These are phyloP conservation scores for Agonopterix arenella DNA, from an alignment of 2,888 invertebrate genomes.

Conservation along the genomic window DNA sequence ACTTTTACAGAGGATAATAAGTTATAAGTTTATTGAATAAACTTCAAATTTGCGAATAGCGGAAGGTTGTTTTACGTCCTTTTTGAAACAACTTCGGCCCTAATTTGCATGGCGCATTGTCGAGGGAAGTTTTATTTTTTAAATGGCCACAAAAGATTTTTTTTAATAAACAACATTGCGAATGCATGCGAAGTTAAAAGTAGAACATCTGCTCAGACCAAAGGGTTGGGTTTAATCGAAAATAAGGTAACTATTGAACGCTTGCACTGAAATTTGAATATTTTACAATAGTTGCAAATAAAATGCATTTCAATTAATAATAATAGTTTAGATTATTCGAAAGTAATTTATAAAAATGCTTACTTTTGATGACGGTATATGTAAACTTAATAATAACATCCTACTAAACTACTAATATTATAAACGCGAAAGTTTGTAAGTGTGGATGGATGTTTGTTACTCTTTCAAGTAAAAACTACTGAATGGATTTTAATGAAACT, in stretches of 20 bases:
- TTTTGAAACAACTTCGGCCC: constrained; percentile 31
- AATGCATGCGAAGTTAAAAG: constrained; percentile 52
- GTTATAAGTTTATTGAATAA: constrained; percentile 28
- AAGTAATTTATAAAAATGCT: no score
- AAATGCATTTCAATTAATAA: no score
- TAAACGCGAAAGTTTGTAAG: no score
- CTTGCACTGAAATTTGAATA: no score
- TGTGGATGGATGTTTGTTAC: no score
- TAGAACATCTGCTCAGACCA: constrained; percentile 59
- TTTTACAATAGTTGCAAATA: not conserved
- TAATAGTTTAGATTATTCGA: no score
- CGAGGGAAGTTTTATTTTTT: constrained; percentile 65
- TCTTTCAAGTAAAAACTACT: no score
- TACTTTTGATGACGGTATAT: no score
- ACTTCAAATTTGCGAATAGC: constrained; percentile 28
- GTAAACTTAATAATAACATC: no score
- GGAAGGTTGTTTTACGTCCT: constrained; percentile 18
- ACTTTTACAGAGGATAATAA: constrained; percentile 17
- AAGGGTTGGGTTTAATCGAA: not conserved
- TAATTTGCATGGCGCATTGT: constrained; percentile 75
- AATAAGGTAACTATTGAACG: not conserved
- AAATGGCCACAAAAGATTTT: constrained; percentile 75
- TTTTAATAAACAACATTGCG: constrained; percentile 68
- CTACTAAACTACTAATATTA: no score
- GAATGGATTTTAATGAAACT: no score